These are phyloP conservation scores for Sardinella longiceps DNA, from an alignment of 2,797 vertebrate genomes.

Conservation along the genomic window DNA sequence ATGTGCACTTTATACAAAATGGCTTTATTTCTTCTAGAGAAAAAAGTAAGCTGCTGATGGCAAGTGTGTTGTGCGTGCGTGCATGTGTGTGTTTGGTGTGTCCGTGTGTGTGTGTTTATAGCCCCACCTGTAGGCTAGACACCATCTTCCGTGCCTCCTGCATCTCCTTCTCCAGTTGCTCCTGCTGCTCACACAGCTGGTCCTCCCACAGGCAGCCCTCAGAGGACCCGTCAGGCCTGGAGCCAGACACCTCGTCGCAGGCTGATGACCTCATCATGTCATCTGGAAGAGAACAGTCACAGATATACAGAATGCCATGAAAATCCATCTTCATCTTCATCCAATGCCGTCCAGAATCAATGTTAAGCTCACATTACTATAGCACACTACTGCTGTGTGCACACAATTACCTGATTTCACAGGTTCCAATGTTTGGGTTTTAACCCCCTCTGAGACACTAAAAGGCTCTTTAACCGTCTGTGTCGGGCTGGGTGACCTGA, in stretches of 20 bases:
- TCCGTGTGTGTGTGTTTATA: not conserved
- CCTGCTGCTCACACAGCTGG: slow-evolving; percentile 86
- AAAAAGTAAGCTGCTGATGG: not conserved
- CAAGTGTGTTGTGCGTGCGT: not conserved
- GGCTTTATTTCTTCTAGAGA: not conserved
- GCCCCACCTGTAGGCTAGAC: slow-evolving; percentile 89
- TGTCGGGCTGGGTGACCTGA: slow-evolving; percentile 86
- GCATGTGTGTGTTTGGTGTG: not conserved
- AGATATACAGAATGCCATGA: not conserved
- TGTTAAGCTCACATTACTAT: not conserved
- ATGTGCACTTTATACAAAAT: not conserved
- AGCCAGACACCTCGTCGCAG: slow-evolving; percentile 27
- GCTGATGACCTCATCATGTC: slow-evolving; percentile 56
- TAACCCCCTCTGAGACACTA: slow-evolving; percentile 75
- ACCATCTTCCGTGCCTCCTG: slow-evolving; percentile 95
- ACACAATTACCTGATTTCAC: slow-evolving; percentile 30
- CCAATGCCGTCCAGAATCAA: not conserved
- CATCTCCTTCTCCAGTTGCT: slow-evolving; percentile 91
- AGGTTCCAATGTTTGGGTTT: slow-evolving; percentile 71
- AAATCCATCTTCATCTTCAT: not conserved
- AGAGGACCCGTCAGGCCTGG: not conserved
- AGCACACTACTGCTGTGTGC: not conserved
- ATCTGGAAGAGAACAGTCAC: slow-evolving; percentile 60
- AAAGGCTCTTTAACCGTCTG: slow-evolving; percentile 79
- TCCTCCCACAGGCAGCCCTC: slow-evolving; percentile 80